These are phyloP conservation scores for Aquatica leii DNA, from an alignment of 2,888 invertebrate species.

Conservation along the genomic window DNA sequence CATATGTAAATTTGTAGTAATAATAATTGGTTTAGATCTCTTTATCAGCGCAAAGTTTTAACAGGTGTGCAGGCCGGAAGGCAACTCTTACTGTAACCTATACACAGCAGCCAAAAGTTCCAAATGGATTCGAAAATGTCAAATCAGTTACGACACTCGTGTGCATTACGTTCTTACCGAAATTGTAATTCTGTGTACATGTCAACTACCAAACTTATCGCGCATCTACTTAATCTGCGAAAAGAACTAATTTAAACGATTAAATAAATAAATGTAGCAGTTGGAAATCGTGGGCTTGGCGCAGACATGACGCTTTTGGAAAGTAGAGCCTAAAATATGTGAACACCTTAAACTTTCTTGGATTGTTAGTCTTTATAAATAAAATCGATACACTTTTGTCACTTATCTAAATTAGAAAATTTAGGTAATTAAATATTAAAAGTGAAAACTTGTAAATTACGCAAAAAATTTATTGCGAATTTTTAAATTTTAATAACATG, in stretches of 20 bases:
- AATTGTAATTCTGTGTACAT: slow-evolving; percentile 35
- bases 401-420: no score
- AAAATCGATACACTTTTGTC: neutral
- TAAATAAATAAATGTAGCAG: slow-evolving; percentile 36
- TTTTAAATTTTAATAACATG: slow-evolving; percentile 25
- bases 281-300: slow-evolving; percentile 30
- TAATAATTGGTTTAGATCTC: slow-evolving; percentile 27
- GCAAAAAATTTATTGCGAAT: no score
- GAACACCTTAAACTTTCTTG: slow-evolving; percentile 26
- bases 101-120: slow-evolving; percentile 15
- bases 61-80: slow-evolving; percentile 37
- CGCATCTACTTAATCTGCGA: slow-evolving; percentile 32
- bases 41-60: slow-evolving; percentile 28
- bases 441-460: no score
- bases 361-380: neutral
- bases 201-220: slow-evolving; percentile 24
- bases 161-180: slow-evolving; percentile 18
- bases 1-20: slow-evolving; percentile 28
- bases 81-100: slow-evolving; percentile 31
- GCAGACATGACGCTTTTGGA: slow-evolving; percentile 29
- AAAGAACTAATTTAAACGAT: slow-evolving; percentile 36
- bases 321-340: slow-evolving; percentile 20
- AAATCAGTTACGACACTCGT: slow-evolving; percentile 39
- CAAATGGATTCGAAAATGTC: slow-evolving; percentile 35
- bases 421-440: no score